Conservation (phyloP, 1,140 invertebrate species). For the Solenopsis fugax region DNA sequence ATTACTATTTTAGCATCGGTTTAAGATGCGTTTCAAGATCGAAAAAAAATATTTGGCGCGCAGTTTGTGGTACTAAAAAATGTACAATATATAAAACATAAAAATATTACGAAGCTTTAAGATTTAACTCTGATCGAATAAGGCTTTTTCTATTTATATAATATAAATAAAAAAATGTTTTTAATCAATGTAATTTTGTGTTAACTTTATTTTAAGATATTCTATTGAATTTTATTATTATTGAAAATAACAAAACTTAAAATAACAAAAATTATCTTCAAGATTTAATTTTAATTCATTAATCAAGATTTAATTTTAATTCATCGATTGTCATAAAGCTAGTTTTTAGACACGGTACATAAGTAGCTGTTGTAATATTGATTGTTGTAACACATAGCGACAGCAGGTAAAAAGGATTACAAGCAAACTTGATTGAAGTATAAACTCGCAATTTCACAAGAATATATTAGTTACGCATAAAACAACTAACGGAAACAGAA, state of each 20-base stretch:
- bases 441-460: background rate
- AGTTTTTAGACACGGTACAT: background rate
- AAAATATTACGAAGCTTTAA: too few species aligned
- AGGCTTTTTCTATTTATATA: too few species aligned
- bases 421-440: background rate
- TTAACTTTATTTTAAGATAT: background rate
- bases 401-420: conserved; percentile 22
- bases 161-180: too few species aligned
- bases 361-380: background rate
- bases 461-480: background rate
- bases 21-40: too few species aligned
- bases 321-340: background rate
- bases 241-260: background rate
- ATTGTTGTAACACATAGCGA: background rate
- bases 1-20: too few species aligned
- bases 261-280: background rate
- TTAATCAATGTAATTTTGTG: too few species aligned
- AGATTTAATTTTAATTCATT: background rate
- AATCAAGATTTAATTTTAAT: background rate
- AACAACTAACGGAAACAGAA: background rate
- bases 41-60: too few species aligned
- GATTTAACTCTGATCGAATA: too few species aligned
- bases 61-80: too few species aligned
- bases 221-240: background rate
- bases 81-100: too few species aligned